Evolutionary conservation across 2,113 vertebrate species (phyloP).

Genomic region (Protomyctophum bolini): DNA sequence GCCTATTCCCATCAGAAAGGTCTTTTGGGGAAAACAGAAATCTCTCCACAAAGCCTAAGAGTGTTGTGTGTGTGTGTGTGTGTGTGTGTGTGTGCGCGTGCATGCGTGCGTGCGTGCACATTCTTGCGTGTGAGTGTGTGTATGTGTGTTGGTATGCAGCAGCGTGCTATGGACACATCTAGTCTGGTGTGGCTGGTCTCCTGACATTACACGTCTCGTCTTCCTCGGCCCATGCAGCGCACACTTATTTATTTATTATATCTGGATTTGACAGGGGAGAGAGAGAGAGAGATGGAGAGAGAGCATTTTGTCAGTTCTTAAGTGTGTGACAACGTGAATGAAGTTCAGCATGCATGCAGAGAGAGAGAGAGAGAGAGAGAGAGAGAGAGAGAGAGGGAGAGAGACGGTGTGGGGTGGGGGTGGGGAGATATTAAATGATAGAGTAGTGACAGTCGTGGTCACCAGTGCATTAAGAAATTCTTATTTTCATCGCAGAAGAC

Average conservation of each 20-base stretch:
- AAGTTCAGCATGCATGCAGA: constrained; percentile 71
- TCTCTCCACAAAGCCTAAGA: constrained; percentile 23
- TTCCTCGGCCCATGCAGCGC: constrained; percentile 57
- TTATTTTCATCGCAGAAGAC: constrained; percentile 81
- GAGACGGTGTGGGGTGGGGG: constrained; percentile 31
- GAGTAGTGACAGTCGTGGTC: constrained; percentile 67
- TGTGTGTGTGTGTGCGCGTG: constrained; percentile 11
- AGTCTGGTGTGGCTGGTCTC: no score
- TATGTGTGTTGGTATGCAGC: constrained; percentile 26
- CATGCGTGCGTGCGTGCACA: not conserved
- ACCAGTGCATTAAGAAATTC: constrained; percentile 79
- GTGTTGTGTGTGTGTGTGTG: constrained; percentile 50
- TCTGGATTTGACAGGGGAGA: constrained; percentile 67
- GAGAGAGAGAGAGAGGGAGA: not conserved
- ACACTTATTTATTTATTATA: constrained; percentile 73
- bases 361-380: constrained; percentile 10
- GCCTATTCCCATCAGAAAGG: constrained; percentile 60
- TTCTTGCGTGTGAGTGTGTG: constrained; percentile 8
- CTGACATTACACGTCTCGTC: constrained; percentile 19
- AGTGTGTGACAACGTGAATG: constrained; percentile 76
- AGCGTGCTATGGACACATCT: not conserved
- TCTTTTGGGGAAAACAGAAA: constrained; percentile 55
- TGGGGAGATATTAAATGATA: constrained; percentile 36
- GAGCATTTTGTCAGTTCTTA: constrained; percentile 79
- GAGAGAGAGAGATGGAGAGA: constrained; percentile 58